phyloP scores from a whole-genome alignment of 1,140 invertebrate genomes.

The Geopemphigus sp. region DNA sequence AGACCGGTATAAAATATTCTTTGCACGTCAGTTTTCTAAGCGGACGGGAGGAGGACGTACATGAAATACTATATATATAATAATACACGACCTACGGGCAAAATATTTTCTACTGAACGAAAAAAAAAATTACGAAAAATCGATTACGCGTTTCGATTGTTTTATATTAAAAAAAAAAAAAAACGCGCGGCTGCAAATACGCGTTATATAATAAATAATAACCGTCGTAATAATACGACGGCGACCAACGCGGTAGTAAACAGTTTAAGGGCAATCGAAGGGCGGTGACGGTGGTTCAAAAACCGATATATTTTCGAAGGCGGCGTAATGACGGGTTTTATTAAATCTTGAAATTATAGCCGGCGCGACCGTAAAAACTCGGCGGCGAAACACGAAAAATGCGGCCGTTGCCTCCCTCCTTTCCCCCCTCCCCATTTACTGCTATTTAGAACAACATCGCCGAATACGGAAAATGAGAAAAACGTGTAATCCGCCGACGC shows the following conservation, averaged over 20 bases:
- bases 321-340: constrained; percentile 20
- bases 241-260: neutral
- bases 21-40: neutral
- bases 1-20: constrained; percentile 1
- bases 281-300: neutral
- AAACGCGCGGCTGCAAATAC: neutral
- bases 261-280: neutral
- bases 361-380: neutral
- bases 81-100: neutral
- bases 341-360: constrained; percentile 26
- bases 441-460: too few relatives aligned
- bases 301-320: too few relatives aligned
- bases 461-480: too few relatives aligned
- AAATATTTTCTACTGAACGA: neutral
- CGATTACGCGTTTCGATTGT: neutral
- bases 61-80: neutral
- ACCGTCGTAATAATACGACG: neutral
- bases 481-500: too few relatives aligned
- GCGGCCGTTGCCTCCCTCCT: neutral
- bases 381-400: neutral
- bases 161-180: neutral
- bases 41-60: neutral
- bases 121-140: neutral
- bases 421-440: too few relatives aligned
- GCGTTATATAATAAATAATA: neutral